These are phyloP conservation scores for Micromussa lordhowensis DNA, from an alignment of 92 coral and sea anemone species.

Conservation along the genomic window DNA sequence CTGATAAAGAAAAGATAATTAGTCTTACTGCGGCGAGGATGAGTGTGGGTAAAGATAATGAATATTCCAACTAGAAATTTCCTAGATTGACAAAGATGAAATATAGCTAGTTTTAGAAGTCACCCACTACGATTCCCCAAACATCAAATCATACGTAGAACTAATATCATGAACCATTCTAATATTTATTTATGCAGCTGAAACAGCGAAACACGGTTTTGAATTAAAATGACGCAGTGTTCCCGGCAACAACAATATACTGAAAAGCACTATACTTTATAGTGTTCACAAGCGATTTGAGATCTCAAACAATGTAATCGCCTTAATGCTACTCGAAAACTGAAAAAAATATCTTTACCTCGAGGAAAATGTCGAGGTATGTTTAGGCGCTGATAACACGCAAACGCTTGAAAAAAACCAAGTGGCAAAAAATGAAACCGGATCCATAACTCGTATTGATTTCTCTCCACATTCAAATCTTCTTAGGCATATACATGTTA, in stretches of 20 bases:
- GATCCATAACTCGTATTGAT: background rate
- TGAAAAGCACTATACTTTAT: background rate
- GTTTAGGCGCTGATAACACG: background rate
- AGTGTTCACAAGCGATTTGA: too few relatives aligned
- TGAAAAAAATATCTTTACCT: background rate
- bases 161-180: background rate
- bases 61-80: background rate
- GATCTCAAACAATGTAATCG: too few relatives aligned
- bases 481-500: too few relatives aligned
- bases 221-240: background rate
- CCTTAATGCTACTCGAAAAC: too few relatives aligned
- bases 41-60: background rate
- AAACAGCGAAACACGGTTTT: background rate
- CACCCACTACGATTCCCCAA: background rate
- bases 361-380: background rate
- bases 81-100: background rate
- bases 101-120: background rate
- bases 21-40: too few relatives aligned
- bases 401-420: background rate
- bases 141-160: background rate
- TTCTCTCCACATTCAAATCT: background rate
- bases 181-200: background rate
- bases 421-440: background rate
- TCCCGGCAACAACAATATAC: background rate
- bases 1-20: background rate